Conservation (phyloP, 2,888 invertebrate genomes). For the Drosophila falleni region DNA sequence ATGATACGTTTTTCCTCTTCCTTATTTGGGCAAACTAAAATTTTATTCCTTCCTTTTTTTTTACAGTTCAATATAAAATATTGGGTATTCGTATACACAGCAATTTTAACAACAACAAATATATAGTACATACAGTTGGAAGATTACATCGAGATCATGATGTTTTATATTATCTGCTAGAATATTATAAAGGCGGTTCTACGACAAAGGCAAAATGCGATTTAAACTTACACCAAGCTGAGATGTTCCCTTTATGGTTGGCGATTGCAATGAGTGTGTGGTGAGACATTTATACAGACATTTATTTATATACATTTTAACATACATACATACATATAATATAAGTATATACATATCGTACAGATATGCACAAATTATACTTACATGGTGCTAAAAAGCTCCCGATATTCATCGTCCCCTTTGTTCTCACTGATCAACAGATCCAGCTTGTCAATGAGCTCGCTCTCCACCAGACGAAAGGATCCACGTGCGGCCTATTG, state of each 20-base stretch:
- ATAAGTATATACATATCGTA: conserved; percentile 25
- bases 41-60: too few species aligned
- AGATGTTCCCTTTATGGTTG: conserved; percentile 91
- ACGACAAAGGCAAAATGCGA: conserved; percentile 44
- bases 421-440: conserved; percentile 96
- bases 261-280: conserved; percentile 76
- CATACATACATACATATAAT: conserved; percentile 27
- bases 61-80: too few species aligned
- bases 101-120: too few species aligned
- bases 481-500: conserved; percentile 90
- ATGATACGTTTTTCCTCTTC: too few species aligned
- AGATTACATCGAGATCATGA: background rate
- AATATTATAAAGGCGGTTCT: conserved; percentile 18
- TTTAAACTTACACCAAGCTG: conserved; percentile 94
- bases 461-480: conserved; percentile 96
- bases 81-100: too few species aligned
- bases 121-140: too few species aligned
- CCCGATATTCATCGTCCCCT: conserved; percentile 96
- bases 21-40: too few species aligned
- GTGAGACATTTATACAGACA: conserved; percentile 63
- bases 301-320: conserved; percentile 52
- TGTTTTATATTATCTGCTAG: conserved; percentile 2
- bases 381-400: conserved; percentile 98
- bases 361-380: conserved; percentile 85
- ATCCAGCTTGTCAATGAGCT: conserved; percentile 97